Evolutionary conservation across 2,888 invertebrate species (phyloP).

Genomic region (Ichneumoninae sp.): DNA sequence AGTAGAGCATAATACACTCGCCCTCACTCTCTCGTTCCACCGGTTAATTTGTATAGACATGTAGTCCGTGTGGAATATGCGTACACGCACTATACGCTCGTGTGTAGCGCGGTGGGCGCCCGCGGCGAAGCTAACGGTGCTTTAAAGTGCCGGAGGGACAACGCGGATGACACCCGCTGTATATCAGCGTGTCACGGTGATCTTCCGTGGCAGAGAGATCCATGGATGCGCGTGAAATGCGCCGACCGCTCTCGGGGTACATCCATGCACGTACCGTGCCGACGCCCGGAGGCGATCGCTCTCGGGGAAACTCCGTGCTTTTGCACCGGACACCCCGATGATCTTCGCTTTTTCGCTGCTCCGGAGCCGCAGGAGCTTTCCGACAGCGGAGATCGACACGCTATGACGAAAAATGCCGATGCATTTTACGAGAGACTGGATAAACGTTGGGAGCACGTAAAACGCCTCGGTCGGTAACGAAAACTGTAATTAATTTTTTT

Average conservation of each 20-base stretch:
- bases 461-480: neutral
- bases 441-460: no score
- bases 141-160: conserved; percentile 49
- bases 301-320: conserved; percentile 33
- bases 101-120: neutral
- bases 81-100: conserved; percentile 6
- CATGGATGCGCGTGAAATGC: conserved; percentile 41
- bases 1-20: conserved; percentile 27
- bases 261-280: neutral
- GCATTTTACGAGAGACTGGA: no score
- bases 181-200: conserved; percentile 52
- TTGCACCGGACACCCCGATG: conserved; percentile 16
- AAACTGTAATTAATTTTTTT: neutral
- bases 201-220: conserved; percentile 40
- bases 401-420: neutral
- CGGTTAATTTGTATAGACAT: conserved; percentile 5
- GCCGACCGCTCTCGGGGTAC: conserved; percentile 37
- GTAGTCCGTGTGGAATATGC: neutral
- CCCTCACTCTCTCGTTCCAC: conserved; percentile 31
- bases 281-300: no score
- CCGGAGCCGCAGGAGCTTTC: neutral
- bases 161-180: conserved; percentile 37
- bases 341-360: conserved; percentile 14
- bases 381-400: conserved; percentile 13
- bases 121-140: conserved; percentile 62